Percentiles rank a stretch among this genome's conserved stretches.
These are phyloP conservation scores for Hedychridium roseum DNA, from an alignment of 2,888 invertebrate genomes.

Conservation along the genomic window DNA sequence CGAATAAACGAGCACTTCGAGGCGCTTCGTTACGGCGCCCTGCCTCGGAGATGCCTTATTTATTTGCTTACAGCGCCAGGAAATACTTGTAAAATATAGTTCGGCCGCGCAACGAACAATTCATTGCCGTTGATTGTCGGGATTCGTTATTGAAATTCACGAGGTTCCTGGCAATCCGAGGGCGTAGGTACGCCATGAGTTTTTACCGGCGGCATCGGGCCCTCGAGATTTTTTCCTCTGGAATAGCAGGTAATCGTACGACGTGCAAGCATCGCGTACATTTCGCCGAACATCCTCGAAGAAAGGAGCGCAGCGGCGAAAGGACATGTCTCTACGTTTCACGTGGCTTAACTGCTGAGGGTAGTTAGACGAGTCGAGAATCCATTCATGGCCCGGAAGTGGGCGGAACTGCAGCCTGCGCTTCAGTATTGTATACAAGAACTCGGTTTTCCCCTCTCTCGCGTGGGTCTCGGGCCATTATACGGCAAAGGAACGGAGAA, in stretches of 20 bases:
- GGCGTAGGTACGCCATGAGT: too few relatives aligned
- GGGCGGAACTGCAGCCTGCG: conserved; percentile 62
- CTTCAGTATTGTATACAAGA: conserved; percentile 54
- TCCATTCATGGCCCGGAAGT: conserved; percentile 62
- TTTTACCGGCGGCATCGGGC: too few relatives aligned
- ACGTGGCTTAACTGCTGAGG: conserved; percentile 58
- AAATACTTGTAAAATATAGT: too few relatives aligned
- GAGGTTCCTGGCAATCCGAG: conserved; percentile 22
- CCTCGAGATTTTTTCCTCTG: too few relatives aligned
- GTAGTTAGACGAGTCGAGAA: conserved; percentile 60
- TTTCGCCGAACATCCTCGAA: conserved; percentile 23
- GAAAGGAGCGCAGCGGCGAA: conserved; percentile 45
- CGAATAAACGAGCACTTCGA: too few relatives aligned
- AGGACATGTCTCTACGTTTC: conserved; percentile 54
- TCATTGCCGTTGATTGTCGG: too few relatives aligned
- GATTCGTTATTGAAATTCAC: too few relatives aligned
- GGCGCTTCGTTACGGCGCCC: too few relatives aligned
- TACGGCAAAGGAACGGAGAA: conserved; percentile 28
- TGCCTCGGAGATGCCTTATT: too few relatives aligned
- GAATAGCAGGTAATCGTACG: conserved; percentile 20
- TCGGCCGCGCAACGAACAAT: too few relatives aligned
- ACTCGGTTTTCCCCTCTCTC: conserved; percentile 48
- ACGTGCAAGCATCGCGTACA: conserved; percentile 5
- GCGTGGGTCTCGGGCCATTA: conserved; percentile 38
- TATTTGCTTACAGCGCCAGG: too few relatives aligned